Evolutionary conservation across 2,797 vertebrate genomes (phyloP).

Genomic region (Ataeniobius toweri): DNA sequence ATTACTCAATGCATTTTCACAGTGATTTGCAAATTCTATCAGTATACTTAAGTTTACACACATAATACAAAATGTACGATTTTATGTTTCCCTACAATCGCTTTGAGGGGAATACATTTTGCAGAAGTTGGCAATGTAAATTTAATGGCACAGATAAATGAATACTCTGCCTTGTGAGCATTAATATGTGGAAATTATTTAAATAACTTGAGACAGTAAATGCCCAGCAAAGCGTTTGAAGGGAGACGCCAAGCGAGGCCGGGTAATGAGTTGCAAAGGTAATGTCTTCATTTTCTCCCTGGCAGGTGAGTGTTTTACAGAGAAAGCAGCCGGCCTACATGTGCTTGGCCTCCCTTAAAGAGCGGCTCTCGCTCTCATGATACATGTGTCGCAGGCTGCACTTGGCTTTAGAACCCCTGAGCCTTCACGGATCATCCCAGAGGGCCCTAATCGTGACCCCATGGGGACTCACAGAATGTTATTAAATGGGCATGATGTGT

Average conservation of each 20-base stretch:
- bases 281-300: constrained; percentile 57
- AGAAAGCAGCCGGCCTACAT: constrained; percentile 74
- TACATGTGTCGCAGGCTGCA: constrained; percentile 81
- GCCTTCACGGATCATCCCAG: constrained; percentile 61
- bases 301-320: constrained; percentile 75
- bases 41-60: constrained; percentile 76
- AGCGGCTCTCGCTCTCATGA: constrained; percentile 76
- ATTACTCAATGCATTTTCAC: constrained; percentile 67
- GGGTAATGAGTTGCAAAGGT: constrained; percentile 26
- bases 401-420: constrained; percentile 81
- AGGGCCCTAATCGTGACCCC: constrained; percentile 78
- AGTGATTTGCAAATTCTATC: constrained; percentile 76
- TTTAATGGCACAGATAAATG: constrained; percentile 76
- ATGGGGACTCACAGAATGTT: constrained; percentile 18
- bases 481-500: background rate
- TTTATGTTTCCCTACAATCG: constrained; percentile 74
- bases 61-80: constrained; percentile 77
- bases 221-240: constrained; percentile 39
- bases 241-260: constrained; percentile 12
- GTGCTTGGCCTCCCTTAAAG: constrained; percentile 84
- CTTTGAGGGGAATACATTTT: constrained; percentile 77
- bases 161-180: constrained; percentile 52
- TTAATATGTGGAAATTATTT: constrained; percentile 59
- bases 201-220: constrained; percentile 43
- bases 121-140: constrained; percentile 73